phyloP scores from a whole-genome alignment of 2,113 vertebrate genomes.

The Trogon melanurus region DNA sequence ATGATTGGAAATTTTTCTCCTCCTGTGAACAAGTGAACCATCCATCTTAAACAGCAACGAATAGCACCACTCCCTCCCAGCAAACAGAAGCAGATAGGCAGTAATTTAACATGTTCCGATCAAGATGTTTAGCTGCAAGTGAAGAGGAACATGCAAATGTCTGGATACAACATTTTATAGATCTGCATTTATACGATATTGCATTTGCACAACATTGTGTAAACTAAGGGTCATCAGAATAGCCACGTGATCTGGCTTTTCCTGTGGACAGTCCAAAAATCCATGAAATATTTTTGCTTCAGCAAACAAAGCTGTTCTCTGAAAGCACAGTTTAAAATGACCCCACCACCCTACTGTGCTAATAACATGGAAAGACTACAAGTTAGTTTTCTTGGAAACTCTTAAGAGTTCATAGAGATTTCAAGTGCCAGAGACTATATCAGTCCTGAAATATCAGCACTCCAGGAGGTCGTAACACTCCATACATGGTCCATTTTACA shows the following conservation, averaged over 20 bases:
- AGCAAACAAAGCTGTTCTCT: not conserved
- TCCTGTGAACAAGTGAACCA: conserved; percentile 57
- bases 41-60: conserved; percentile 40
- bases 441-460: not conserved
- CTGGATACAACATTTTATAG: not conserved
- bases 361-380: not conserved
- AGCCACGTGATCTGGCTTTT: not conserved
- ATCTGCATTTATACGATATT: accelerated
- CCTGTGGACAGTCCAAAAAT: not conserved
- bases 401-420: not conserved
- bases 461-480: too few species aligned
- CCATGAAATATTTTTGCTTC: not conserved
- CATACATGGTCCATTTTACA: accelerated
- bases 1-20: conserved; percentile 64
- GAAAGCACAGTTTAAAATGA: not conserved
- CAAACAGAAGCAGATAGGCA: not conserved
- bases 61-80: not conserved
- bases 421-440: not conserved
- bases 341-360: not conserved
- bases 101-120: not conserved
- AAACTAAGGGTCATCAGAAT: not conserved
- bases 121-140: not conserved
- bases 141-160: not conserved
- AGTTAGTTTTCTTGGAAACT: not conserved
- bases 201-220: accelerated